Percentiles rank a stretch among this genome's conserved stretches.
phyloP scores from a whole-genome alignment of 2,113 vertebrate genomes.

The Octodon degus region DNA sequence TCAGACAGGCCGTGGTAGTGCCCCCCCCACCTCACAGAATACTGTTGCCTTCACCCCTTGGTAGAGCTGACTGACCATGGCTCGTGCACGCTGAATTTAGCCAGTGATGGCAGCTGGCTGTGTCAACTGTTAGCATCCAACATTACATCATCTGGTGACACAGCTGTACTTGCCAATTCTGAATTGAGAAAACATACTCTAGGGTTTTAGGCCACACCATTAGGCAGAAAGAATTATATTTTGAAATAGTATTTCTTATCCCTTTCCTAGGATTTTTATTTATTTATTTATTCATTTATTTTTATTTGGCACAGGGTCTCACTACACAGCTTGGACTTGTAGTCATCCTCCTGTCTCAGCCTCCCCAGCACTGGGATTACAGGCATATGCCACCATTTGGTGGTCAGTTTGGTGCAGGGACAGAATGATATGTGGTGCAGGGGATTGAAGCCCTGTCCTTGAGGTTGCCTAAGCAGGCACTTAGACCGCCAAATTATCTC shows the following conservation, averaged over 20 bases:
- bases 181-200: background rate
- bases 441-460: too few relatives aligned
- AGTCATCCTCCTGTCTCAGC: too few relatives aligned
- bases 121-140: background rate
- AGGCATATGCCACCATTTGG: too few relatives aligned
- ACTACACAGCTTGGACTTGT: too few relatives aligned
- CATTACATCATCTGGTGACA: background rate
- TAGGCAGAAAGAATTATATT: background rate
- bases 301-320: too few relatives aligned
- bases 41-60: background rate
- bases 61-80: background rate
- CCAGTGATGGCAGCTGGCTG: background rate
- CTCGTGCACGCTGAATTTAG: background rate
- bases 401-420: too few relatives aligned
- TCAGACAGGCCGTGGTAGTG: background rate
- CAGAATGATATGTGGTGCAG: too few relatives aligned
- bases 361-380: too few relatives aligned
- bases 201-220: background rate
- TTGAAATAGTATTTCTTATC: background rate
- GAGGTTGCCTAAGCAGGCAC: too few relatives aligned
- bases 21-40: background rate
- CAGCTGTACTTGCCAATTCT: background rate
- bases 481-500: too few relatives aligned
- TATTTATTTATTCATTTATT: too few relatives aligned
- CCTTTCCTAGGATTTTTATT: background rate